A percentile compares a stretch with the other conserved stretches of the same genome.
These are phyloP conservation scores for Calephelis perditalis DNA, from an alignment of 2,888 invertebrate genomes.

Conservation along the genomic window DNA sequence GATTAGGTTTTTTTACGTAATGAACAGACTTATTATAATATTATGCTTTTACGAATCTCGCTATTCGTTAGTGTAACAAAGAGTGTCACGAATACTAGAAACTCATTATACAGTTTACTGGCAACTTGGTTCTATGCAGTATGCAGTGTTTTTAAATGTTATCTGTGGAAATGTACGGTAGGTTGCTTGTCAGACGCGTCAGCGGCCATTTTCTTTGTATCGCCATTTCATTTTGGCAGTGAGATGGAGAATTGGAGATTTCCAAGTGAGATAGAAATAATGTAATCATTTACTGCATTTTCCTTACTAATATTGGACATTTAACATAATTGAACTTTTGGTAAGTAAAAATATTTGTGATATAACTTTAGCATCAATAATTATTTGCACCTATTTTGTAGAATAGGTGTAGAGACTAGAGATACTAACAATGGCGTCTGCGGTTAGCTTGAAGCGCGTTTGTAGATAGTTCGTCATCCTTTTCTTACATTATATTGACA, in stretches of 20 bases:
- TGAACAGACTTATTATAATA: too few relatives aligned
- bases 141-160: not conserved
- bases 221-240: conserved; percentile 76
- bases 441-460: conserved; percentile 63
- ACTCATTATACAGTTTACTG: too few relatives aligned
- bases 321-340: not conserved
- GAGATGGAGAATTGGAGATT: conserved; percentile 70
- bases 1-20: too few relatives aligned
- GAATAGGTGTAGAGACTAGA: conserved; percentile 25
- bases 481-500: conserved; percentile 73
- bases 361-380: not conserved
- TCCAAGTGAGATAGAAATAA: conserved; percentile 77
- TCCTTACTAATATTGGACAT: not conserved
- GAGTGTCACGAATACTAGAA: too few relatives aligned
- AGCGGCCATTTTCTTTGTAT: conserved; percentile 72
- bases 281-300: conserved; percentile 35
- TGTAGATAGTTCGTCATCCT: conserved; percentile 75
- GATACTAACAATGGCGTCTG: conserved; percentile 67
- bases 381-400: conserved; percentile 4
- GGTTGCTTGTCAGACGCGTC: not conserved
- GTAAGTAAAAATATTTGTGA: not conserved
- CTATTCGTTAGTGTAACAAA: too few relatives aligned
- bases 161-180: conserved; percentile 18
- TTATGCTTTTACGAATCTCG: too few relatives aligned
- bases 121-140: too few relatives aligned